Base-by-base conservation (phyloP, 2,888 invertebrate species). In the Cryptus armator region DNA sequence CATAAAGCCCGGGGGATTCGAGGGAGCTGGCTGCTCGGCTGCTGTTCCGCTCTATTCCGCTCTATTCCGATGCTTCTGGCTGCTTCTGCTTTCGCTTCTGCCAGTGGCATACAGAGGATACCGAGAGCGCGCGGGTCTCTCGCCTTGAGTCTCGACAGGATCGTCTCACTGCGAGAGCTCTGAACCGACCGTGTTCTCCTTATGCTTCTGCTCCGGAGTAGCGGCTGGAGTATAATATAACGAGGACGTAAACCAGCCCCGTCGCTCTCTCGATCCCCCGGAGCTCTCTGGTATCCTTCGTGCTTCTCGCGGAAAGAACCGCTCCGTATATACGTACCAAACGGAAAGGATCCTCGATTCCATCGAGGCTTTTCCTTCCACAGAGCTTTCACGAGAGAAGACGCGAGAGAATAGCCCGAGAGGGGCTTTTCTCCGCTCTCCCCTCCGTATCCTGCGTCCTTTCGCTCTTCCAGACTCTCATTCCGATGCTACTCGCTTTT, bases 241-340 rank as follows among this genome's bases (percentile, higher is more conserved):
- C 81, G 81, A 77, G 71, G 72, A 84, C 79, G 83, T 83, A 78
- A 72, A 78, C 75, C 83, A 76, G 80, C 71, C 53, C 68, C 70
- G 75, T 46, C 70, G 74, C 75, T 67, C 70, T 44, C 56, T 46
- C 79, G 83, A 66, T 76, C 66, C 66, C 76, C 51, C 76, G 43
- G 53, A 76, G 76, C 76, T 66, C 76, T 76, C 76, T 24, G n/a
- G 51, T 53, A 76, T 75, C 51, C 53, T 64, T 66, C 66, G 43
- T 43, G 16, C 43, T 43, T 14, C 62, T 62, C 62, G 43, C 66
- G 66, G 51, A n/a, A 64, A 62, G 51, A 70, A 24, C 56, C 37
- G 64, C 75, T 62, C 75, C 64, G 72, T 53, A 66, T 48, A 37
- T 14, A 6, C 14, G 29, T 24, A 37, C 51, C 66, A 51, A 76